phyloP scores from a whole-genome alignment of 2,113 vertebrate species.

The Gymnobelideus leadbeateri region DNA sequence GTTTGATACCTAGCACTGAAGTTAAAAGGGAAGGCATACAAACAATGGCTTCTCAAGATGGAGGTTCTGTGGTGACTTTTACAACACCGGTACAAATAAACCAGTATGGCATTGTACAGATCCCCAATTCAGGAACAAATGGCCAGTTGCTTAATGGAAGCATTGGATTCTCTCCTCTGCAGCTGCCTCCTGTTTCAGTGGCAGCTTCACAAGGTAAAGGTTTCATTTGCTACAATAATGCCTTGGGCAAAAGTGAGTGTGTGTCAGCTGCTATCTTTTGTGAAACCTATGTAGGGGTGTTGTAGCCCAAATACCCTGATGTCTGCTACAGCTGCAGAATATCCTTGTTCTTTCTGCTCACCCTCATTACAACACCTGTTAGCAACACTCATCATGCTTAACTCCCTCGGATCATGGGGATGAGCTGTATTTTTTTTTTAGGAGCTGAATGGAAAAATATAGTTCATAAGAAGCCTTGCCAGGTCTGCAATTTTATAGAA shows the following conservation, averaged over 20 bases:
- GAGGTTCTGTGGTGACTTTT: conserved; percentile 92
- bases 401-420: background rate
- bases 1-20: conserved; percentile 90
- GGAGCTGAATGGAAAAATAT: conserved; percentile 71
- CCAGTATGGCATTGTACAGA: conserved; percentile 95
- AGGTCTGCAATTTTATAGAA: conserved; percentile 71
- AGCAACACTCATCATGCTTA: conserved; percentile 28
- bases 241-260: conserved; percentile 10
- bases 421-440: conserved; percentile 63
- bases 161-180: conserved; percentile 94
- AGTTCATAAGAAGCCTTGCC: conserved; percentile 62
- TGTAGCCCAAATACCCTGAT: background rate
- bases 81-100: conserved; percentile 94
- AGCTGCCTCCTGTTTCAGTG: conserved; percentile 93
- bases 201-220: conserved; percentile 91
- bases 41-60: conserved; percentile 91
- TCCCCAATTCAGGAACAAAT: conserved; percentile 91
- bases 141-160: conserved; percentile 91
- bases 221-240: conserved; percentile 68
- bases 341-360: conserved; percentile 37
- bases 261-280: conserved; percentile 1
- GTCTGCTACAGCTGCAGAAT: background rate
- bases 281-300: conserved; percentile 48
- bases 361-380: conserved; percentile 6
- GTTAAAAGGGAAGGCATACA: conserved; percentile 94